Percentiles rank a stretch among this genome's conserved stretches.
Conservation (phyloP, 2,113 vertebrate species). For the Leiothrix lutea region DNA sequence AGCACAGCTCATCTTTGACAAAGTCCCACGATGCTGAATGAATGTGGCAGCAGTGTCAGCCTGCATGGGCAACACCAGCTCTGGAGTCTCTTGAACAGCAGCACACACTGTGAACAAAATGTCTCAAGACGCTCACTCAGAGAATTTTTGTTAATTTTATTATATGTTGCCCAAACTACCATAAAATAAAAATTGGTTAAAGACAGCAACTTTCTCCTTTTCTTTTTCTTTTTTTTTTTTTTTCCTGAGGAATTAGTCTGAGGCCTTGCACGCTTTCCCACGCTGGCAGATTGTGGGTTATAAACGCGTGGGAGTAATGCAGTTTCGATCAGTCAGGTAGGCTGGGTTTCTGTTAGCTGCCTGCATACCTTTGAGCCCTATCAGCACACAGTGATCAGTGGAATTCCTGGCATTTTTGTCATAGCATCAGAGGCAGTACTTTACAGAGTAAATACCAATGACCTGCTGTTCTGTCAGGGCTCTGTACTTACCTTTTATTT, state of each 20-base stretch:
- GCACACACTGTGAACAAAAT: background rate
- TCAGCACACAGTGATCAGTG: conserved; percentile 74
- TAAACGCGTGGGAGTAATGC: conserved; percentile 67
- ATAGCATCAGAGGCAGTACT: conserved; percentile 72
- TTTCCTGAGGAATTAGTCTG: conserved; percentile 33
- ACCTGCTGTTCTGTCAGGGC: conserved; percentile 72
- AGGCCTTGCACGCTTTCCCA: conserved; percentile 63
- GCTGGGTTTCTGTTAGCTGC: conserved; percentile 70
- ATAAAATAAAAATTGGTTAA: background rate
- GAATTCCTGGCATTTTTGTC: conserved; percentile 79
- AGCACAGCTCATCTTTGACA: background rate
- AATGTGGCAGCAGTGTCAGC: background rate
- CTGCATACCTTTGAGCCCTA: conserved; percentile 67
- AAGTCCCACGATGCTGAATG: background rate
- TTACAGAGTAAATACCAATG: conserved; percentile 72
- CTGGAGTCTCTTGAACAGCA: background rate
- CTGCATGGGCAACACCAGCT: background rate
- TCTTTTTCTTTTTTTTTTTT: background rate
- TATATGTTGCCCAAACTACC: background rate
- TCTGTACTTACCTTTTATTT: conserved; percentile 78
- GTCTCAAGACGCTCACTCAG: background rate
- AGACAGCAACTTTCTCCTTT: background rate
- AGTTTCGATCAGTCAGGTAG: conserved; percentile 74
- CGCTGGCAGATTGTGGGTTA: conserved; percentile 49
- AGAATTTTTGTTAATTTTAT: background rate